Evolutionary conservation across 2,113 vertebrate species (phyloP).

Genomic region (Crotophaga sulcirostris): DNA sequence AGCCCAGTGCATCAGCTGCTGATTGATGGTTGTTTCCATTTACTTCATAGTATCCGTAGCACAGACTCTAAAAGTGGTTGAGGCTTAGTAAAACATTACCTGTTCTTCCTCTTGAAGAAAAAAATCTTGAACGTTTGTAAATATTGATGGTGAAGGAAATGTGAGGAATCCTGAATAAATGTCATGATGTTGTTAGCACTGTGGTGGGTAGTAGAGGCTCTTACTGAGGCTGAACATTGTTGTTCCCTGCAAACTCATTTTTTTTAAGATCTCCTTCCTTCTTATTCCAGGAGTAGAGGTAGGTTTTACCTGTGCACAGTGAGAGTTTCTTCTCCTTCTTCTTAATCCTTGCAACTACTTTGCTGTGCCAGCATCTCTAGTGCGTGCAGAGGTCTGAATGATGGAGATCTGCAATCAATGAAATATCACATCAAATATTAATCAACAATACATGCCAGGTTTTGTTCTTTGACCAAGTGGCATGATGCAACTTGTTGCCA

Average conservation of each 20-base stretch:
- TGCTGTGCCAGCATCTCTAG: neutral
- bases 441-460: neutral
- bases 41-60: neutral
- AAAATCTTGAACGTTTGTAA: neutral
- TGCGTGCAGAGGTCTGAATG: fast-evolving
- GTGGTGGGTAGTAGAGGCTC: fast-evolving
- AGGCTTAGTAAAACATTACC: neutral
- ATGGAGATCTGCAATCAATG: neutral
- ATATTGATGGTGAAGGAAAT: neutral
- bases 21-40: neutral
- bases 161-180: neutral
- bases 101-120: neutral
- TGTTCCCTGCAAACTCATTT: neutral
- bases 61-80: neutral
- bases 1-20: neutral
- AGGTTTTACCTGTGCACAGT: neutral
- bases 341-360: neutral
- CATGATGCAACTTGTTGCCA: neutral
- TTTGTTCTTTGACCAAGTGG: neutral
- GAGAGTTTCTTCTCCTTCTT: neutral
- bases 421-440: neutral
- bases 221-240: neutral
- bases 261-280: neutral
- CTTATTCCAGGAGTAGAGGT: neutral
- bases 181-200: neutral